Evolutionary conservation across 2,888 invertebrate species (phyloP).

Genomic region (Uloborus plumipes): DNA sequence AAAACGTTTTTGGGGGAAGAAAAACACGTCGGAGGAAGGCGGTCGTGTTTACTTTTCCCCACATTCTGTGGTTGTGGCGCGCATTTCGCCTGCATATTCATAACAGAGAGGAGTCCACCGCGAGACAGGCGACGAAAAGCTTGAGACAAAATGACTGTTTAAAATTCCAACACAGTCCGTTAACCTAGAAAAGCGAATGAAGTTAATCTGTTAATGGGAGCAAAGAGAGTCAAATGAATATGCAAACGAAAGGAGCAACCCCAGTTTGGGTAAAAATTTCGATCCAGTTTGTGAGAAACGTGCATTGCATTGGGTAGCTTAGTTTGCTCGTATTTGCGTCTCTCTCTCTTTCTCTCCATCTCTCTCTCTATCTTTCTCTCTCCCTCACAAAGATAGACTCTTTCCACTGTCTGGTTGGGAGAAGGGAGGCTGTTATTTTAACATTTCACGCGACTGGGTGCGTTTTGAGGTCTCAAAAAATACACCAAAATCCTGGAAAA

Average conservation of each 20-base stretch:
- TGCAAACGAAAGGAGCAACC: constrained; percentile 52
- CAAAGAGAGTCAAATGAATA: constrained; percentile 60
- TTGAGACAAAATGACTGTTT: constrained; percentile 57
- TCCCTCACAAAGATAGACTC: no score
- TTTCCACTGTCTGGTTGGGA: no score
- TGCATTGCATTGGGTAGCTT: constrained; percentile 23
- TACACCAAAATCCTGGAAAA: no score
- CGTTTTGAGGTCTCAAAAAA: no score
- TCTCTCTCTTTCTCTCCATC: no score
- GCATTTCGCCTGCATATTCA: constrained; percentile 34
- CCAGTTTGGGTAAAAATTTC: constrained; percentile 38
- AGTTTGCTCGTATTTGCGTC: no score
- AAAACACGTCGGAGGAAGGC: no score
- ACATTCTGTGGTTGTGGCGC: background rate
- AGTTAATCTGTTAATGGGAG: constrained; percentile 63
- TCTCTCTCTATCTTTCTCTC: no score
- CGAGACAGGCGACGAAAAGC: constrained; percentile 32
- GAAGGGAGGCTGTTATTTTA: no score
- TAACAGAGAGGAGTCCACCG: constrained; percentile 16
- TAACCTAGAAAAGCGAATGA: constrained; percentile 54
- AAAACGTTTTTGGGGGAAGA: no score
- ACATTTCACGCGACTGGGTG: no score
- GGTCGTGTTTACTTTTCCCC: background rate
- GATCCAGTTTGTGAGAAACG: constrained; percentile 47
- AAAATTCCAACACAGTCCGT: constrained; percentile 61